Evolutionary conservation across 2,888 invertebrate species (phyloP), one percentile per base, ranked within the genome.

Genomic region (Dysmachus trigonus): DNA sequence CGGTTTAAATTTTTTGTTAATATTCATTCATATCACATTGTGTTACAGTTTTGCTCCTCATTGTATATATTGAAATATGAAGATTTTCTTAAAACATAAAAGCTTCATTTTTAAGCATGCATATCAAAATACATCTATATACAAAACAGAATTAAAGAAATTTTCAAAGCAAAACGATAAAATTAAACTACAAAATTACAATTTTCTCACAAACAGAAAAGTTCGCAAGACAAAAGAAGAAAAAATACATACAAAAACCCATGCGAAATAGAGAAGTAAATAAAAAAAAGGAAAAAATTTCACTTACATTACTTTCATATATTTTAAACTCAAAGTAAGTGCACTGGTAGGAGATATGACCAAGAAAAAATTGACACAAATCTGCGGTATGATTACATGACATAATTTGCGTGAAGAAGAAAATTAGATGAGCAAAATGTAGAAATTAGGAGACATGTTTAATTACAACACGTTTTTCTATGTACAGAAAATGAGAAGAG

Each of bases 401-500:
- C 62, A 62, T 10, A 27, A 62, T 62, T 27, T 62, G 10, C 22
- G 62, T 62, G 62, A 62, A 22, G 62, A 10, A 62, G 62, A 62
- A 62, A 22, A 27, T 62, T 27, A 62, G 27, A 62, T 62, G 62
- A 62, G 10, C 1, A 62, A 62, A 62, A 62, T 27, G 62, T 62
- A 27, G 62, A 62, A 62, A 27, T 8, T 62, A 62, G 27, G 22
- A 22, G 62, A 62, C 18, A 27, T 22, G 22, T 27, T 62, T 62
- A 7, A 73, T 18, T 31, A 35, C 31, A 30, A 73, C 31, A 33
- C 33, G 73, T 31, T 62, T 41, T 62, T 18, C 27, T 73, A n/a
- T 41, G 8, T 53, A 73, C 73, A 83, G 31, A 62, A 33, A 53
- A 53, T 47, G 33, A 86, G 87, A 62, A 53, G 41, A 87, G 87